These are phyloP conservation scores for Peribatodes rhomboidaria DNA, from an alignment of 2,888 invertebrate species.

Conservation along the genomic window DNA sequence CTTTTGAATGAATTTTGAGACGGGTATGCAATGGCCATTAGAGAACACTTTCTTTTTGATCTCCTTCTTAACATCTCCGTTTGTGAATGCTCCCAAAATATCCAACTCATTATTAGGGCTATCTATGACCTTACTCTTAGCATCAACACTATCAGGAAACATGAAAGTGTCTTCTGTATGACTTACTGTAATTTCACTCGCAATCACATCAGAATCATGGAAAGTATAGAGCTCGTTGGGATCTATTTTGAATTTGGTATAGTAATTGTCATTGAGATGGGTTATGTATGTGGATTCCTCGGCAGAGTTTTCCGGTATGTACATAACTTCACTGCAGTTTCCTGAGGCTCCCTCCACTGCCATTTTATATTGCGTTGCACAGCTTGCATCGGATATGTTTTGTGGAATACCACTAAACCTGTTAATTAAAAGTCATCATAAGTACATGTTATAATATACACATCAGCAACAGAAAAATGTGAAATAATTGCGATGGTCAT, in stretches of 20 bases:
- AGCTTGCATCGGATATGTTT: constrained; percentile 82
- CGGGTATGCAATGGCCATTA: constrained; percentile 73
- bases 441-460: not conserved
- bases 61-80: constrained; percentile 72
- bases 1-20: constrained; percentile 51
- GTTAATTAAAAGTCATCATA: constrained; percentile 29
- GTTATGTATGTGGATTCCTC: constrained; percentile 79
- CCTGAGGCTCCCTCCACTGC: constrained; percentile 79
- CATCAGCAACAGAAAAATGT: not conserved
- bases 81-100: constrained; percentile 65
- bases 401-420: constrained; percentile 85
- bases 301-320: constrained; percentile 75
- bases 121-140: constrained; percentile 66
- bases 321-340: constrained; percentile 78
- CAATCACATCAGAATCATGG: constrained; percentile 82
- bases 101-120: constrained; percentile 72
- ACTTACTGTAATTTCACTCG: constrained; percentile 80
- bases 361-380: constrained; percentile 84
- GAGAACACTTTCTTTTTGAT: constrained; percentile 63
- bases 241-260: constrained; percentile 83
- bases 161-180: constrained; percentile 81
- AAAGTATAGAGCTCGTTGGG: constrained; percentile 83
- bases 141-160: constrained; percentile 71
- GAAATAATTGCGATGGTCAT: not conserved
- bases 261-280: constrained; percentile 79